These are phyloP conservation scores for Uropsilus gracilis DNA, from an alignment of 2,113 vertebrate species.

Conservation along the genomic window DNA sequence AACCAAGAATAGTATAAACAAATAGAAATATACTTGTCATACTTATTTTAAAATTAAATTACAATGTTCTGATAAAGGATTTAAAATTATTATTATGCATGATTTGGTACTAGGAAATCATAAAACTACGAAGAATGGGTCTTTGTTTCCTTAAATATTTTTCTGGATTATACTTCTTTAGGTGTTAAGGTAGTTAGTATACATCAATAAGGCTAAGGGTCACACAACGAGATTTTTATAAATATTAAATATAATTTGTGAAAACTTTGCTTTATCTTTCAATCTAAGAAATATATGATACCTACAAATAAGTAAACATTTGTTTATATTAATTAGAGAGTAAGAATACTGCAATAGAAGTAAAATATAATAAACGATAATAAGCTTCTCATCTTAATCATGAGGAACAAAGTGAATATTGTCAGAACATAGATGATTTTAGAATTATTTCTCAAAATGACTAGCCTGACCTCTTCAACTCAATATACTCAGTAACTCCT, in stretches of 20 bases:
- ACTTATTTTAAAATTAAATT: constrained; percentile 20
- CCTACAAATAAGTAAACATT: neutral
- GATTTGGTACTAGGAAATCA: neutral
- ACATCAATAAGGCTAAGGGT: constrained; percentile 81
- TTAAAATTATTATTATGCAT: neutral
- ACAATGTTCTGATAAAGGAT: neutral
- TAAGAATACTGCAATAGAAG: neutral
- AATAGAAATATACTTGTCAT: neutral
- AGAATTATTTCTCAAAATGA: constrained; percentile 33
- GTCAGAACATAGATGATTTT: neutral
- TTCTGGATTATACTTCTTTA: constrained; percentile 79
- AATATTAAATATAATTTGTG: constrained; percentile 68
- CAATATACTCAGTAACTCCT: neutral
- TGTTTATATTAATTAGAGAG: constrained; percentile 50
- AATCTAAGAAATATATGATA: neutral
- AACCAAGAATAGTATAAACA: neutral
- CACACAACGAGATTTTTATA: constrained; percentile 67
- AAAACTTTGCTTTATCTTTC: neutral
- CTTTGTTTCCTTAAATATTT: constrained; percentile 78
- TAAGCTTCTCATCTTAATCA: constrained; percentile 4
- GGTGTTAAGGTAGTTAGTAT: constrained; percentile 75
- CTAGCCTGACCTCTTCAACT: neutral
- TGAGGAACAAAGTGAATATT: neutral
- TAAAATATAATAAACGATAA: constrained; percentile 27
- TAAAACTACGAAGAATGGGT: neutral